A percentile compares a stretch with the other conserved stretches of the same genome.
These are phyloP conservation scores for Limnothrissa miodon DNA, from an alignment of 2,113 vertebrate species.

Conservation along the genomic window DNA sequence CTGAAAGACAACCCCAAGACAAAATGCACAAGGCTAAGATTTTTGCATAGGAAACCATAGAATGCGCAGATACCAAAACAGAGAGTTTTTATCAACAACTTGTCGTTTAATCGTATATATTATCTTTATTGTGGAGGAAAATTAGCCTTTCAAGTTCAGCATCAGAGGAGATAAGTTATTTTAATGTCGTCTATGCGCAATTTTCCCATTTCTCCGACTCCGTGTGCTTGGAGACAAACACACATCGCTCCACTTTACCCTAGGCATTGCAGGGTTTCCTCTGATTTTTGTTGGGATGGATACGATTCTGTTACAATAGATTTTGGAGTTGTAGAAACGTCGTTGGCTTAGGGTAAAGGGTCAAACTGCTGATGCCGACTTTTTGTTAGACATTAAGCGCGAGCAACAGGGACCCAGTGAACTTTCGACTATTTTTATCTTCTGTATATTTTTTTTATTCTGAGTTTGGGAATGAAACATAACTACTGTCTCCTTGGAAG, in stretches of 20 bases:
- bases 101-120: not conserved
- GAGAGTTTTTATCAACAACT: not conserved
- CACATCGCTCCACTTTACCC: not conserved
- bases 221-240: not conserved
- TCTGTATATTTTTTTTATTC: not conserved
- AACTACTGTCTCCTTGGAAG: not conserved
- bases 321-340: not conserved
- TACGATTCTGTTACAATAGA: not conserved
- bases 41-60: not conserved
- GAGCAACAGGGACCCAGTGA: constrained; percentile 6
- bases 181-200: constrained; percentile 9
- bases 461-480: not conserved
- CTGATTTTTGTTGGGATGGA: constrained; percentile 40
- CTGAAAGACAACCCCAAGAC: not conserved
- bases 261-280: constrained; percentile 8
- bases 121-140: not conserved
- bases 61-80: not conserved
- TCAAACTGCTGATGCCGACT: not conserved
- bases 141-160: not conserved
- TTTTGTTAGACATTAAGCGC: not conserved
- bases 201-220: not conserved
- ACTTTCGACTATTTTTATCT: not conserved
- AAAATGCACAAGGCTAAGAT: not conserved
- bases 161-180: not conserved
- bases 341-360: not conserved